These are phyloP conservation scores for Lates japonicus DNA, from an alignment of 2,797 vertebrate genomes.

Conservation along the genomic window DNA sequence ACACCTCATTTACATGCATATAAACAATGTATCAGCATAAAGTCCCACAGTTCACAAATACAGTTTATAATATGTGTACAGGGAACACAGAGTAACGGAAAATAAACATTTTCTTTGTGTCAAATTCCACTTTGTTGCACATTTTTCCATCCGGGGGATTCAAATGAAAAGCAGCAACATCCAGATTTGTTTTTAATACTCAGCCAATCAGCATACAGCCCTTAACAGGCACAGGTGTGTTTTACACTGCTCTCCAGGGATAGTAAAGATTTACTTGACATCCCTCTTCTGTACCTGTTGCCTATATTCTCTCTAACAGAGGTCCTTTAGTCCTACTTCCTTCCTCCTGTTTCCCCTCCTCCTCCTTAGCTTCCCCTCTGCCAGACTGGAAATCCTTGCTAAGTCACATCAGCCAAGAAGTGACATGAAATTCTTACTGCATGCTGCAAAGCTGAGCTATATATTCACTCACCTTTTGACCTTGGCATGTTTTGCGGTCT, in stretches of 20 bases:
- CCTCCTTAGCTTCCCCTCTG: background rate
- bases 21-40: background rate
- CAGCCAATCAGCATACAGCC: background rate
- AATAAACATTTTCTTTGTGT: background rate
- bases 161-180: background rate
- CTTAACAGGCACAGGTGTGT: constrained; percentile 8
- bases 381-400: background rate
- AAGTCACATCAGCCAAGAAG: background rate
- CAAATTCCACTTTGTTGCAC: background rate
- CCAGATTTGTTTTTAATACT: background rate
- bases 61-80: background rate
- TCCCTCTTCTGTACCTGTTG: background rate
- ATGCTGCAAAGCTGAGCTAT: background rate
- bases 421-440: background rate
- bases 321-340: no score
- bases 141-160: background rate
- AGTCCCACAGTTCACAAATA: no score
- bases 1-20: background rate
- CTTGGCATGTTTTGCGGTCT: no score
- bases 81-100: background rate
- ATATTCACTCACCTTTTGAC: background rate
- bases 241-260: background rate
- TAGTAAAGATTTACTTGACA: background rate
- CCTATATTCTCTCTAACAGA: background rate
- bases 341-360: background rate